Evolutionary conservation across 37 sponge, comb jelly and placozoan species (phyloP), one percentile per base, ranked within the genome.

Genomic region (Tethya wilhelma): DNA sequence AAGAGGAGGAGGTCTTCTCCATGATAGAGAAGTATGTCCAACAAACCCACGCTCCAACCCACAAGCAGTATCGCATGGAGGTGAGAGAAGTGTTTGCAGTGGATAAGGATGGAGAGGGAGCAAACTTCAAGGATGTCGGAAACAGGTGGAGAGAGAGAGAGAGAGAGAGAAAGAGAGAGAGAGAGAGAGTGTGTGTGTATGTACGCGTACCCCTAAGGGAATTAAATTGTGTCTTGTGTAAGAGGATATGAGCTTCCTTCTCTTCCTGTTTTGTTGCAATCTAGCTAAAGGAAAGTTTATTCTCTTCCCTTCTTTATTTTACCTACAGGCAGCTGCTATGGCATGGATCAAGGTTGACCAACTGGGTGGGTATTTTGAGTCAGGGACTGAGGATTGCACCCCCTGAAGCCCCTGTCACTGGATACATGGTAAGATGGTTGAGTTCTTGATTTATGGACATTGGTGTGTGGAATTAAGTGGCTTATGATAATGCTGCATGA

Each of bases 331-430:
- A 81, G 86, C 91, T 98, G 58, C 81, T 98, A 9, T 98, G 98
- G 98, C 98, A 98, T 60, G 98, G 98, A 1, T 98, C 98, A 38
- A 44, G 98, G 14, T 82, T 95, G 11, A 87, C 98, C n/a, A 98
- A 98, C 84, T 98, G 98, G 96, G 96, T 95, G 32, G 98, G 98
- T 9, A 98, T 98, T 26, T 73, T 98, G 39, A 98, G 92, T 66
- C 93, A 98, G 62, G 98, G 98, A 0, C 85, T 98, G 33, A 67
- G 96, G 9, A 87, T 98, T 37, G 98, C 98, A 32, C 98, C 98
- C 3, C 98, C 98, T n/a, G 98, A 98, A 59, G 96, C 98, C 0
- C 98, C 98, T n/a, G 82, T 86, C 69, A 98, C 98, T 82, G 98
- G 98, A 14, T 98, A 98, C 81, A 98, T 98, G 98, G 95, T 94